Percentiles rank a stretch among this genome's conserved stretches.
Conservation (phyloP, 2,888 invertebrate genomes). For the Nephrotoma guestfalica region DNA sequence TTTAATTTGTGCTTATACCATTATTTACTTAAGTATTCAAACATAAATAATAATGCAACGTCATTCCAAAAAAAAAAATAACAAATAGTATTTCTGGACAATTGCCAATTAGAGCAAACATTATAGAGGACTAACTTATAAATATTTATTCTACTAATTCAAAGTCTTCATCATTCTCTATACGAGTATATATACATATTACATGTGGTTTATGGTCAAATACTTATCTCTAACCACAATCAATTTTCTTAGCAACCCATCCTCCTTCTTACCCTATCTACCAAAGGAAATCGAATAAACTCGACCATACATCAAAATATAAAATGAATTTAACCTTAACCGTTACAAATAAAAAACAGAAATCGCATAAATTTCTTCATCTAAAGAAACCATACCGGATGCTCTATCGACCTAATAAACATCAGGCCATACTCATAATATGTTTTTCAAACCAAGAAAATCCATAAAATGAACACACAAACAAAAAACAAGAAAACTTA, state of each 20-base stretch:
- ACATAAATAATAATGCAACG: neutral
- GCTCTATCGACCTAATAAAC: neutral
- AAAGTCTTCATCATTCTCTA: neutral
- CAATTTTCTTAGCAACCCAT: neutral
- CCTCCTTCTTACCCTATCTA: neutral
- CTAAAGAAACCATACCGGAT: neutral
- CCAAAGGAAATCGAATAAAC: neutral
- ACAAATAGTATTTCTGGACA: neutral
- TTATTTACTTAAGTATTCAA: too few relatives aligned
- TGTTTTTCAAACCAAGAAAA: neutral
- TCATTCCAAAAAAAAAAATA: neutral
- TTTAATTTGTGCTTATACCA: too few relatives aligned
- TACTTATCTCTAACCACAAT: neutral
- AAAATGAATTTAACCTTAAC: neutral
- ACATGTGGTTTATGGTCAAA: neutral
- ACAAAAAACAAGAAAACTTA: neutral
- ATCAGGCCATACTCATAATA: neutral
- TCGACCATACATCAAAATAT: neutral
- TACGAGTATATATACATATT: neutral
- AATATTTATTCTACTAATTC: neutral
- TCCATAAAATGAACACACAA: neutral
- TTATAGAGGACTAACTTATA: neutral
- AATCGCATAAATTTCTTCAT: neutral
- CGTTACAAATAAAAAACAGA: neutral
- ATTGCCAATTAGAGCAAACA: neutral